Evolutionary conservation across 2,797 vertebrate species (phyloP), one percentile per base, ranked within the genome.

Genomic region (Halcyon leucocephala): DNA sequence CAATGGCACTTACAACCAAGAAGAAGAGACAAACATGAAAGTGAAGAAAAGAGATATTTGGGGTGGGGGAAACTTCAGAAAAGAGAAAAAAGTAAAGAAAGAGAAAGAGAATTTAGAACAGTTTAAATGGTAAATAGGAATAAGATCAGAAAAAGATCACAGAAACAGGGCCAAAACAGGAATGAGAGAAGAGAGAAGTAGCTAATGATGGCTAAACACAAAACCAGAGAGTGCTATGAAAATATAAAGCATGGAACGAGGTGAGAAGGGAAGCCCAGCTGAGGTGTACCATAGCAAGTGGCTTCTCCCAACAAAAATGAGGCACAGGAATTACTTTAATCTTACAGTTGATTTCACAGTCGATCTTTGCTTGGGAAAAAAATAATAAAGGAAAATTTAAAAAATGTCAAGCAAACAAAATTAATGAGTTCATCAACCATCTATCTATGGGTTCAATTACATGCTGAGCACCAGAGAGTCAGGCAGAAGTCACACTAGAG

Each of bases 341-440:
- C 29, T 96, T 70, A 88, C 42, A 83, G 55, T 3, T 66, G 79
- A 91, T 90, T 95, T 96, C 77, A 82, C n/a, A 79, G 33, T 73
- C 73, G 91, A 21, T 67, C n/a, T 84, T 77, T 89, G 46, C 9
- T 86, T 76, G n/a, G 19, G 10, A 93, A 28, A 52, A 33, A 90
- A 86, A 93, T 93, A 80, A 39, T n/a, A 54, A 91, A 55, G 35
- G 20, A 88, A 94, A 86, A 86, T 42, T 55, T 0, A 3, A 82
- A 93, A 93, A 90, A 58, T 44, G 21, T 19, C 9, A 93, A 9
- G 11, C n/a, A 20, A 39, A 42, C 64, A 87, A 67, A 77, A 86
- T 37, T 61, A 74, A 67, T 61, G 37, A 70, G 19, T 61, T 89
- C 61, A 85, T 89, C 67, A 82, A 31, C 66, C 37, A 78, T 42